Evolutionary conservation across 2,797 vertebrate species (phyloP).

Genomic region (Girardinus metallicus): DNA sequence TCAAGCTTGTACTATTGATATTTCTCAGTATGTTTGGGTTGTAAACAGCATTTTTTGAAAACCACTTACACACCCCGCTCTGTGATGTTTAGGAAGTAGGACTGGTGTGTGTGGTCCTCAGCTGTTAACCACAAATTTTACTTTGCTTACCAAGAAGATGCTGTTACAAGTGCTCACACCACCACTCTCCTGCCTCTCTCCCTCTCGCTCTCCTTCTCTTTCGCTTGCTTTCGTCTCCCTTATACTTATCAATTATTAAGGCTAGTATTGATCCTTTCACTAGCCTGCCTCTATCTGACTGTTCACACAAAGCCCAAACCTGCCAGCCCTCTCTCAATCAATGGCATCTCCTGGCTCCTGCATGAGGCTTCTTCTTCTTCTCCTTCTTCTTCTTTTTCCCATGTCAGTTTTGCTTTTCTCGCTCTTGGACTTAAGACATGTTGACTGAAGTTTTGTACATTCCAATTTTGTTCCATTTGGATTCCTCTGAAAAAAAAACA

Average conservation of each 20-base stretch:
- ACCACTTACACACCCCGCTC: conserved; percentile 56
- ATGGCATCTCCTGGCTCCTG: conserved; percentile 69
- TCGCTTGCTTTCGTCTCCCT: conserved; percentile 62
- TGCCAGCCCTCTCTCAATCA: conserved; percentile 78
- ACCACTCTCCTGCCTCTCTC: conserved; percentile 55
- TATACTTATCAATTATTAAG: conserved; percentile 88
- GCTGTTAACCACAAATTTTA: conserved; percentile 80
- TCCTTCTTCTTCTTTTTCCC: conserved; percentile 44
- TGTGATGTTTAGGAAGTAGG: conserved; percentile 39
- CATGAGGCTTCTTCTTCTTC: conserved; percentile 34
- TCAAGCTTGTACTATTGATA: conserved; percentile 44
- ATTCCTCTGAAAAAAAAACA: conserved; percentile 51
- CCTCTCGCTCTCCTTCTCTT: conserved; percentile 54
- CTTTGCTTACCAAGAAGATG: conserved; percentile 81
- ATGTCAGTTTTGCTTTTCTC: conserved; percentile 65
- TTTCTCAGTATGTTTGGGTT: conserved; percentile 57
- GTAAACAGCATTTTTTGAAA: conserved; percentile 57
- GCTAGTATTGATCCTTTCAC: conserved; percentile 83
- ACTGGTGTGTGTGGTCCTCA: conserved; percentile 58
- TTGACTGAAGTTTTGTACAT: conserved; percentile 51
- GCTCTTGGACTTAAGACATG: conserved; percentile 49
- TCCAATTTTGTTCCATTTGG: conserved; percentile 46
- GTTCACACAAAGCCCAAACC: conserved; percentile 83
- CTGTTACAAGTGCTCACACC: conserved; percentile 73
- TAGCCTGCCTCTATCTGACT: conserved; percentile 82